These are phyloP conservation scores for Paedocypris micromegethes DNA, from an alignment of 2,797 vertebrate species.

Conservation along the genomic window DNA sequence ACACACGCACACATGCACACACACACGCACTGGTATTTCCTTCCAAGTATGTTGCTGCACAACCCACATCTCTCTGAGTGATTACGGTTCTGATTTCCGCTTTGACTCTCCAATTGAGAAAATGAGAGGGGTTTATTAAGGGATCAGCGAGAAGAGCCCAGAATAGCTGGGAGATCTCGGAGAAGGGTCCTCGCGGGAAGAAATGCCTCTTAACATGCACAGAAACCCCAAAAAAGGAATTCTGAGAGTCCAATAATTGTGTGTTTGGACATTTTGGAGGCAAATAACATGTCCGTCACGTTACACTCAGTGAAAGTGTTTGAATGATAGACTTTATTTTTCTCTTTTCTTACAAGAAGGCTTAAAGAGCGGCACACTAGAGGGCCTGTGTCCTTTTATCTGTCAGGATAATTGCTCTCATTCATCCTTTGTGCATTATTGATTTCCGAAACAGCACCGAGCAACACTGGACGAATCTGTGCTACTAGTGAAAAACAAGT, in stretches of 20 bases:
- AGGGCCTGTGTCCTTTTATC: constrained; percentile 17
- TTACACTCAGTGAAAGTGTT: constrained; percentile 17
- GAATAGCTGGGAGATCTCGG: constrained; percentile 30
- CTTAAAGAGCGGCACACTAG: constrained; percentile 4
- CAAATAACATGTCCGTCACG: constrained; percentile 15
- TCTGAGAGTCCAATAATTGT: neutral
- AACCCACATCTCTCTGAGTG: constrained; percentile 21
- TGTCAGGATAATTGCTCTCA: constrained; percentile 30
- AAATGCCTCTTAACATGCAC: constrained; percentile 1
- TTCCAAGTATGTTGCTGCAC: constrained; percentile 15
- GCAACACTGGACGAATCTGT: constrained; percentile 17
- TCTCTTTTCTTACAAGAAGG: constrained; percentile 4
- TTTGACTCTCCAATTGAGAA: constrained; percentile 32
- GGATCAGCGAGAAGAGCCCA: constrained; percentile 36
- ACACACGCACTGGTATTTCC: neutral
- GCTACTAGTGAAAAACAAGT: constrained; percentile 16
- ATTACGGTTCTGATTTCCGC: constrained; percentile 40
- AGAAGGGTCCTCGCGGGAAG: neutral
- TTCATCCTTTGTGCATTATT: constrained; percentile 36
- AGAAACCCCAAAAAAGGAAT: constrained; percentile 13
- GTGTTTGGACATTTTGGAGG: constrained; percentile 10
- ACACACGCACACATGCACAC: constrained; percentile 7
- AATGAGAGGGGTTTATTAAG: constrained; percentile 42
- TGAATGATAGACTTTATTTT: constrained; percentile 24
- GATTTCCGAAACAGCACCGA: constrained; percentile 29